phyloP scores from a whole-genome alignment of 2,113 vertebrate species.

The Bufo bufo region DNA sequence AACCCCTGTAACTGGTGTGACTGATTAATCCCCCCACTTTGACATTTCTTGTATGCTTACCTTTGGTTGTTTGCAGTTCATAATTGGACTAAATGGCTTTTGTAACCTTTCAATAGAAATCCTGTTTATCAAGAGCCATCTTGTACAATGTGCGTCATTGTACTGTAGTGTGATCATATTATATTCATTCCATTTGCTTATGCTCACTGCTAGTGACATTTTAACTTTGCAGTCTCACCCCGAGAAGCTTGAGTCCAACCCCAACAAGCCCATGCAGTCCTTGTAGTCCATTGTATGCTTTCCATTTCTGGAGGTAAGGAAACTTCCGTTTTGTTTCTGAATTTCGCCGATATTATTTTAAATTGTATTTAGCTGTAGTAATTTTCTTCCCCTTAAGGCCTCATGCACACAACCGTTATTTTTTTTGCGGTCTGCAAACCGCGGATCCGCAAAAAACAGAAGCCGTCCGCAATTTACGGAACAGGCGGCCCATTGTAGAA shows the following conservation, averaged over 20 bases:
- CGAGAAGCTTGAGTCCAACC: slow-evolving; percentile 98
- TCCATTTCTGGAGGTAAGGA: slow-evolving; percentile 99
- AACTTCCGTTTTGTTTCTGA: slow-evolving; percentile 63
- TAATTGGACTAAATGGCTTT: not conserved
- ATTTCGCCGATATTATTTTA: not conserved
- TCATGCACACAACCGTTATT: not conserved
- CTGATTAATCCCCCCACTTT: not conserved
- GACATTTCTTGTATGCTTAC: not conserved
- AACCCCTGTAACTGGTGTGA: not conserved
- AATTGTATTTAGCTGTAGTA: not conserved
- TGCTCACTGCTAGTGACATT: slow-evolving; percentile 80
- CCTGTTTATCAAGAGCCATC: not conserved
- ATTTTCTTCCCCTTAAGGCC: not conserved
- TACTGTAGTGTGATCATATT: not conserved
- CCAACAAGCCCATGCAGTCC: slow-evolving; percentile 99
- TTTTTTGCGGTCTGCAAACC: too few species aligned
- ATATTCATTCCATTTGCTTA: slow-evolving; percentile 24
- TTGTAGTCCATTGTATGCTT: slow-evolving; percentile 97
- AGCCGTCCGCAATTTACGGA: too few species aligned
- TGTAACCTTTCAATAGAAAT: not conserved
- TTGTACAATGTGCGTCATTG: not conserved
- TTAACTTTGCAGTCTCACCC: slow-evolving; percentile 99
- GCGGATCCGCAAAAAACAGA: too few species aligned
- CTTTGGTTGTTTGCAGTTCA: not conserved
- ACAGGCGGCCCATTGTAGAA: too few species aligned